A percentile compares a stretch with the other conserved stretches of the same genome.
phyloP scores from a whole-genome alignment of 2,888 invertebrate species.

The Buathra laborator region DNA sequence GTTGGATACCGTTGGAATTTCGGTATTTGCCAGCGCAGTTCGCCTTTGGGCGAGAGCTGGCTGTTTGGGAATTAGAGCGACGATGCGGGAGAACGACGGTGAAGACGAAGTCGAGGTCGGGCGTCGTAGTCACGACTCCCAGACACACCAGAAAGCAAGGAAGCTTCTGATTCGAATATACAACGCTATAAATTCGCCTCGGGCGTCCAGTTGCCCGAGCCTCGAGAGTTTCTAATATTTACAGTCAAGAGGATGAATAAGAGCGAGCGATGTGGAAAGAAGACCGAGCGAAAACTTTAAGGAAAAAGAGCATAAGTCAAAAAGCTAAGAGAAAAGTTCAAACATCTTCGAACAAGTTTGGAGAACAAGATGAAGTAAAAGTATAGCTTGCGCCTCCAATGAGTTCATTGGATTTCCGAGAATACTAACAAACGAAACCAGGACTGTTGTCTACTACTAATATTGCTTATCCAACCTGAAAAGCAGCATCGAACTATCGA shows the following conservation, averaged over 20 bases:
- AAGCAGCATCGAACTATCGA: not conserved
- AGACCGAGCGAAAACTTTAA: slow-evolving; percentile 37
- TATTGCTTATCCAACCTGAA: not conserved
- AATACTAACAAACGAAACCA: not conserved
- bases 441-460: not conserved
- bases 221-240: slow-evolving; percentile 41
- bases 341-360: not conserved
- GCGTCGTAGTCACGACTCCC: not conserved
- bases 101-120: slow-evolving; percentile 33
- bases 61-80: slow-evolving; percentile 75
- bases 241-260: slow-evolving; percentile 14
- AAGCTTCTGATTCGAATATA: slow-evolving; percentile 53
- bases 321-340: slow-evolving; percentile 36
- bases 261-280: not conserved
- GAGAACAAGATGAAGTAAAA: slow-evolving; percentile 16
- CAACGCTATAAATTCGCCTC: slow-evolving; percentile 50
- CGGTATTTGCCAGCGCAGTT: slow-evolving; percentile 73
- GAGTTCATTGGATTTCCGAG: slow-evolving; percentile 30
- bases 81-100: slow-evolving; percentile 60
- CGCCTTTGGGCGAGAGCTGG: slow-evolving; percentile 69
- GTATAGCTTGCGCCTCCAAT: slow-evolving; percentile 5
- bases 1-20: slow-evolving; percentile 74
- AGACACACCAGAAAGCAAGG: not conserved
- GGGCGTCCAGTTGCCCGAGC: slow-evolving; percentile 8
- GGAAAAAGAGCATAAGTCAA: not conserved